Evolutionary conservation across 2,888 invertebrate genomes (phyloP).

Genomic region (Autographa pulchrina): DNA sequence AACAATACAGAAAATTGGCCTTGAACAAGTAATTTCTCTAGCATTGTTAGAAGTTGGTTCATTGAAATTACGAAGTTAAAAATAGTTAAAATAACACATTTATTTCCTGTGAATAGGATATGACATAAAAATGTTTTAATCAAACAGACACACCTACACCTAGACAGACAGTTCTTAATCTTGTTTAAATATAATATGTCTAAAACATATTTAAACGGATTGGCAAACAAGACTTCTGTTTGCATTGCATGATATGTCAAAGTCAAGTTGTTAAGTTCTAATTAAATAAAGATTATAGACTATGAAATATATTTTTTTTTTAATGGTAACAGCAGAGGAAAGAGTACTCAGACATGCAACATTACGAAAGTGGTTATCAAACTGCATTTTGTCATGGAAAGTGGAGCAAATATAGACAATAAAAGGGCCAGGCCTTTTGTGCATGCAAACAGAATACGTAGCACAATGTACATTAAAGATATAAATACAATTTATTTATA

Average conservation of each 20-base stretch:
- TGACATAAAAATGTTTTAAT: background rate
- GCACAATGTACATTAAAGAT: background rate
- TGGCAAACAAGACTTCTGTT: background rate
- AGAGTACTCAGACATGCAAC: background rate
- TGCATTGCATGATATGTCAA: background rate
- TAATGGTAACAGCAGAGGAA: background rate
- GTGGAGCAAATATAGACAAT: background rate
- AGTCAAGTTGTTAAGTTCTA: background rate
- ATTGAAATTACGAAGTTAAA: background rate
- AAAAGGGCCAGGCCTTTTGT: background rate
- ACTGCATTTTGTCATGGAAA: conserved; percentile 1
- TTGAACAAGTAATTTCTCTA: conserved; percentile 34
- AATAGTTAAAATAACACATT: background rate
- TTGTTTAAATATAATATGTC: background rate
- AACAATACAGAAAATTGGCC: conserved; percentile 37
- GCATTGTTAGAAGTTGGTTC: conserved; percentile 7
- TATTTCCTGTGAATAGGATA: background rate
- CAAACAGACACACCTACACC: background rate
- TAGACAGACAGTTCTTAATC: background rate
- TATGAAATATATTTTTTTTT: background rate
- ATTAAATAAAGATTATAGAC: background rate
- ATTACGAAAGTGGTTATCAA: background rate
- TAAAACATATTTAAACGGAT: background rate
- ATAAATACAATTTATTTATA: background rate
- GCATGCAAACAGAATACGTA: background rate